Conservation (phyloP, 2,888 invertebrate species). For the Boloria selene region DNA sequence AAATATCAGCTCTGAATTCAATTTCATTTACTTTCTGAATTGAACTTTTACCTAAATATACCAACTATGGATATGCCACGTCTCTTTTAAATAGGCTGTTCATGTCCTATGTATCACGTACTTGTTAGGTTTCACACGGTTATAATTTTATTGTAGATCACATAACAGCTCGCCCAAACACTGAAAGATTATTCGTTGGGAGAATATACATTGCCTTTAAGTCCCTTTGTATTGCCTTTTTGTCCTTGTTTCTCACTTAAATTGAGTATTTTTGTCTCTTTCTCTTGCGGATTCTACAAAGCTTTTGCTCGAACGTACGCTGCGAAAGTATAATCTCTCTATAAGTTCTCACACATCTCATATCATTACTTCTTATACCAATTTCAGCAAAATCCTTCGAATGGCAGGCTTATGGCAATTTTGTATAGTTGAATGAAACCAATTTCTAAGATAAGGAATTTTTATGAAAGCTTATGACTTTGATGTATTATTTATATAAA, state of each 20-base stretch:
- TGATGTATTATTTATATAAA: slow-evolving; percentile 25
- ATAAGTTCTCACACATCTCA: slow-evolving; percentile 22
- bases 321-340: slow-evolving; percentile 15
- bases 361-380: slow-evolving; percentile 23
- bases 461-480: slow-evolving; percentile 4
- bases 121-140: slow-evolving; percentile 13
- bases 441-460: slow-evolving; percentile 15
- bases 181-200: background rate
- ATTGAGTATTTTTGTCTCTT: slow-evolving; percentile 3
- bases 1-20: too few relatives aligned
- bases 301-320: background rate
- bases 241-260: slow-evolving; percentile 1
- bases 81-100: background rate
- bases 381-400: slow-evolving; percentile 21
- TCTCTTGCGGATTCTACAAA: slow-evolving; percentile 3
- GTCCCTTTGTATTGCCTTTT: background rate
- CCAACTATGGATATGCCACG: background rate
- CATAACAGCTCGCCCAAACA: background rate
- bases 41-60: too few relatives aligned
- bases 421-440: slow-evolving; percentile 23
- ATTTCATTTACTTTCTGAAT: too few relatives aligned
- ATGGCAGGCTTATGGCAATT: slow-evolving; percentile 18
- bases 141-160: slow-evolving; percentile 3
- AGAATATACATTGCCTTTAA: slow-evolving; percentile 12
- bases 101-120: slow-evolving; percentile 20